Percentiles rank a stretch among this genome's conserved stretches.
Conservation (phyloP, 2,113 vertebrate species). For the Vicugna pacos region DNA sequence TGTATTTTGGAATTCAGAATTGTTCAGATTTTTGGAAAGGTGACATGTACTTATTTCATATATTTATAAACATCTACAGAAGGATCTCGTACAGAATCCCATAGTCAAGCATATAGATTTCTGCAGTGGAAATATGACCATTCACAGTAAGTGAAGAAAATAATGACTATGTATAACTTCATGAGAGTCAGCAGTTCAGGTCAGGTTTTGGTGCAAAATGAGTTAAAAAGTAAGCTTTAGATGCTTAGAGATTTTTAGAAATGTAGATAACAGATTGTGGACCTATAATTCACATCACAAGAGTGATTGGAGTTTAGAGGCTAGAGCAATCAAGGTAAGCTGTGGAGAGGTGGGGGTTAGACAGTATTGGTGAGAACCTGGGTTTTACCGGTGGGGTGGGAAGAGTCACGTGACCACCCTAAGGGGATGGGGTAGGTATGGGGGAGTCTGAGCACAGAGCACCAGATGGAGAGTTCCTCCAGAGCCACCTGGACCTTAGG, state of each 20-base stretch:
- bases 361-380: not conserved
- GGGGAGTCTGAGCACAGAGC: not conserved
- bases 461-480: not conserved
- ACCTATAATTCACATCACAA: not conserved
- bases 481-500: not conserved
- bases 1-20: not conserved
- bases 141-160: not conserved
- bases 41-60: not conserved
- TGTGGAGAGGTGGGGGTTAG: not conserved
- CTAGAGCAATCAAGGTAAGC: not conserved
- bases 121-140: not conserved
- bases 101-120: conserved; percentile 21
- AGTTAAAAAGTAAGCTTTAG: not conserved
- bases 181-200: not conserved
- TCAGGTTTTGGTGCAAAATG: not conserved
- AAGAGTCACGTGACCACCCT: not conserved
- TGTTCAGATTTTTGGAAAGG: conserved; percentile 32
- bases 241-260: not conserved
- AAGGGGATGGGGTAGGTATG: not conserved
- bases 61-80: not conserved
- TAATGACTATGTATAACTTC: not conserved
- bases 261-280: not conserved
- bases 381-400: not conserved
- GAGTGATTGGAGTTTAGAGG: not conserved
- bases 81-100: not conserved